Percentiles rank a stretch among this genome's conserved stretches.
Evolutionary conservation across 2,797 vertebrate genomes (phyloP).

Genomic region (Champsocephalus gunnari): DNA sequence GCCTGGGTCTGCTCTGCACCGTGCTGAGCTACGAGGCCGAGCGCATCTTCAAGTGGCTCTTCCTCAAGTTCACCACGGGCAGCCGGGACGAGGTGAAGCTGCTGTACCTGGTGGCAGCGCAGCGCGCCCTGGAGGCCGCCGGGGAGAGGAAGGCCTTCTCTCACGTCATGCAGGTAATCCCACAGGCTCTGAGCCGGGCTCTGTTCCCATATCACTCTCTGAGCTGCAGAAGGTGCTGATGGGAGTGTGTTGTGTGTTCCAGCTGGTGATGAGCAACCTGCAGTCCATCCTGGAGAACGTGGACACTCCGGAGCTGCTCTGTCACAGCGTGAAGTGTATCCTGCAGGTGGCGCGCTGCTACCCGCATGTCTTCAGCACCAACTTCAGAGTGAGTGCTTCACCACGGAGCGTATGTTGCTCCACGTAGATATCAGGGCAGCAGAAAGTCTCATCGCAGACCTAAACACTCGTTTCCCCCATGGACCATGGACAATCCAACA

Average conservation of each 20-base stretch:
- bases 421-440: no score
- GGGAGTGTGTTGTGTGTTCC: conserved; percentile 38
- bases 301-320: conserved; percentile 97
- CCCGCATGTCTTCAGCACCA: conserved; percentile 98
- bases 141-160: conserved; percentile 99
- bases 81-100: conserved; percentile 97
- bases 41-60: conserved; percentile 99
- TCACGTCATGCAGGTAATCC: conserved; percentile 94
- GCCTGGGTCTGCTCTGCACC: conserved; percentile 95
- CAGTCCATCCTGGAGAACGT: conserved; percentile 98
- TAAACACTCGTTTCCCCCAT: no score
- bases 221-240: not conserved
- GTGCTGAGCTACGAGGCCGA: conserved; percentile 97
- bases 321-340: conserved; percentile 97
- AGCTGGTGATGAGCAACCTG: conserved; percentile 98
- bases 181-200: not conserved
- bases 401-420: accelerated
- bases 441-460: no score
- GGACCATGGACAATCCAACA: no score
- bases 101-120: conserved; percentile 94
- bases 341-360: conserved; percentile 96
- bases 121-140: conserved; percentile 94
- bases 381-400: conserved; percentile 92
- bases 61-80: conserved; percentile 93
- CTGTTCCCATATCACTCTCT: not conserved